These are phyloP conservation scores for Aphelenchoides besseyi DNA, from an alignment of 1,140 invertebrate species.

Conservation along the genomic window DNA sequence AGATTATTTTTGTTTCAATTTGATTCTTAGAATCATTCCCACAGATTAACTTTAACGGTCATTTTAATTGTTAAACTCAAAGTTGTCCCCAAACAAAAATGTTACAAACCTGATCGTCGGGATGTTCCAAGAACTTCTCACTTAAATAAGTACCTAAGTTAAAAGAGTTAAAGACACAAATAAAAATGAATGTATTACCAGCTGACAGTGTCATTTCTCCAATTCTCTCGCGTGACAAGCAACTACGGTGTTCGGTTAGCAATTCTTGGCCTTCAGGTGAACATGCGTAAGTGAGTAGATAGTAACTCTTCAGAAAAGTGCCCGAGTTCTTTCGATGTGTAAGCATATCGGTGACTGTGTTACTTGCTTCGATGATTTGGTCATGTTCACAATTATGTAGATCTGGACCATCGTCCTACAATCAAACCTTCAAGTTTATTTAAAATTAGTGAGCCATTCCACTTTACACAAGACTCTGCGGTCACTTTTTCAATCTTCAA, in stretches of 20 bases:
- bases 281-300: conserved; percentile 61
- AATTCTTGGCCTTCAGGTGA: conserved; percentile 58
- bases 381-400: conserved; percentile 52
- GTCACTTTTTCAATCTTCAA: neutral
- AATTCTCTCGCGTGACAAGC: conserved; percentile 57
- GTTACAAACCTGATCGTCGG: conserved; percentile 60
- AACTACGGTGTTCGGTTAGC: conserved; percentile 50
- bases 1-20: no score
- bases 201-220: conserved; percentile 63
- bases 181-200: conserved; percentile 22
- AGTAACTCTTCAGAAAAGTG: conserved; percentile 60
- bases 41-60: no score
- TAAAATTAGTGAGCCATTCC: no score
- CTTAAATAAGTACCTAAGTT: conserved; percentile 56
- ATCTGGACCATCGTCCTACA: conserved; percentile 59
- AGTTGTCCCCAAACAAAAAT: no score
- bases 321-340: conserved; percentile 61
- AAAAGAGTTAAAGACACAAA: neutral
- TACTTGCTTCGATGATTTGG: conserved; percentile 59
- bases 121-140: conserved; percentile 59
- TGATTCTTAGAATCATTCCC: no score
- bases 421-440: no score
- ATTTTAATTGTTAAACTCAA: no score
- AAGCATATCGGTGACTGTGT: conserved; percentile 60
- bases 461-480: neutral